These are phyloP conservation scores for Platygyra sinensis DNA, from an alignment of 64 coral and sea anemone species.

Conservation along the genomic window DNA sequence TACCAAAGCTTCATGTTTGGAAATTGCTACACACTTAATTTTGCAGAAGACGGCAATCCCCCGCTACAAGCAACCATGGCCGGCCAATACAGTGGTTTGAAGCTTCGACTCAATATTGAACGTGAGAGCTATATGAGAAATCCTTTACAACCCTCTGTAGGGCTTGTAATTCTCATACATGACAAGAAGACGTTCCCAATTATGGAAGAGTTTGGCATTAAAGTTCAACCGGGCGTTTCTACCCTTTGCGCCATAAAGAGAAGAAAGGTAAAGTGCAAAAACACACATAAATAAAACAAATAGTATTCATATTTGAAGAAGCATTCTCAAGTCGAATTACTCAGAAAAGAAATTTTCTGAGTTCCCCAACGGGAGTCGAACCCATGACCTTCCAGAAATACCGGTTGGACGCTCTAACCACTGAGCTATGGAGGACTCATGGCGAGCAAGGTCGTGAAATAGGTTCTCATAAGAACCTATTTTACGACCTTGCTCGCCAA, in stretches of 20 bases:
- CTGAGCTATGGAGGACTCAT: no score
- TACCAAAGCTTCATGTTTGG: background rate
- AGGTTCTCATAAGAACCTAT: no score
- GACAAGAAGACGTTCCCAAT: background rate
- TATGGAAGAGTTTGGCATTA: background rate
- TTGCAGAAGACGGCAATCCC: background rate
- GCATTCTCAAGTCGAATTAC: no score
- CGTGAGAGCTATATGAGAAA: background rate
- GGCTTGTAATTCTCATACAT: constrained; percentile 21
- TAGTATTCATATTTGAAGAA: no score
- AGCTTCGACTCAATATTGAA: constrained; percentile 7
- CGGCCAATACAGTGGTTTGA: background rate
- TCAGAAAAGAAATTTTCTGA: no score
- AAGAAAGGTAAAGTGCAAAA: constrained; percentile 15
- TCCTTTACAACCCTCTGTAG: background rate
- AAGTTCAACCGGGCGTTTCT: background rate
- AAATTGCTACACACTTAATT: constrained; percentile 18
- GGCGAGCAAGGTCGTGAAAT: no score
- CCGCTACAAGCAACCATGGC: background rate
- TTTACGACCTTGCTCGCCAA: no score
- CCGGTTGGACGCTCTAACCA: no score
- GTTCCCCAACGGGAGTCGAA: no score
- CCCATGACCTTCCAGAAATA: no score
- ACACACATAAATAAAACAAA: no score
- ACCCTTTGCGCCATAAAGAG: constrained; percentile 11